Evolutionary conservation across 2,113 vertebrate species (phyloP).

Genomic region (Xiphophorus hellerii): DNA sequence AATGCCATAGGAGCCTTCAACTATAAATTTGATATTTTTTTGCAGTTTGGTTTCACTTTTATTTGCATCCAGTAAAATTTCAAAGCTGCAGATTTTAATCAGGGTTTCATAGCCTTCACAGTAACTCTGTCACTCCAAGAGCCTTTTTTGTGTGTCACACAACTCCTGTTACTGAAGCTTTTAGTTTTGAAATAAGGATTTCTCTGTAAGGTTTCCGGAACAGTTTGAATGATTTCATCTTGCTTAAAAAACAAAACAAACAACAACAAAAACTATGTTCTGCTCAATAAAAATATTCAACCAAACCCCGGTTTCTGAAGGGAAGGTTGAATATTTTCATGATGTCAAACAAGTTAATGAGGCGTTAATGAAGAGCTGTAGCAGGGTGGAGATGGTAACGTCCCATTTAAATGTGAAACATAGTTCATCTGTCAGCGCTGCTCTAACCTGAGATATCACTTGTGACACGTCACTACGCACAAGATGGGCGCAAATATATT

Average conservation of each 20-base stretch:
- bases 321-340: background rate
- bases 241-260: background rate
- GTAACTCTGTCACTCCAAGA: background rate
- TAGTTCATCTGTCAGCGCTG: background rate
- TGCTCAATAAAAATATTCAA: background rate
- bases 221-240: too few species aligned
- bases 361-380: background rate
- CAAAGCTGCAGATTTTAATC: background rate
- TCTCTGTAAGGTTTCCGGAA: too few species aligned
- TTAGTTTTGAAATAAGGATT: background rate
- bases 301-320: too few species aligned
- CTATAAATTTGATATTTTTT: too few species aligned
- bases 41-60: background rate
- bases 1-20: too few species aligned
- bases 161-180: background rate
- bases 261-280: background rate
- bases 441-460: background rate
- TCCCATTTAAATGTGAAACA: background rate
- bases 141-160: background rate
- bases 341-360: background rate
- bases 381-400: background rate
- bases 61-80: background rate
- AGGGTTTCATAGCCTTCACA: background rate
- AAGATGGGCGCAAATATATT: background rate
- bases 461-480: background rate